Evolutionary conservation across 2,888 invertebrate species (phyloP), one percentile per base, ranked within the genome.

Genomic region (Hydropsyche betteni): DNA sequence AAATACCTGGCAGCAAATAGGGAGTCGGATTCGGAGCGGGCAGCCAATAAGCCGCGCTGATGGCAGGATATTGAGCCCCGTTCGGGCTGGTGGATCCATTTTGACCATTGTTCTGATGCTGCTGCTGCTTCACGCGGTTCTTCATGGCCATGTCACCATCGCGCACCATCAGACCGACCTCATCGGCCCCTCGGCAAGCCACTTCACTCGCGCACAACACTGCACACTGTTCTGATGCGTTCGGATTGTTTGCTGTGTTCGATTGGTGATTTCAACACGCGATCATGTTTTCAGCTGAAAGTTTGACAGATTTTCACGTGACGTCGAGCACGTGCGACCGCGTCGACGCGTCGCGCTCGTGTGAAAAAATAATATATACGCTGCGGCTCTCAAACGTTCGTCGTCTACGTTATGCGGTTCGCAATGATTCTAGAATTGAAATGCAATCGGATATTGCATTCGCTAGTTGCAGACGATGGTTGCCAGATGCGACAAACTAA

Each of bases 11-110:
- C 85, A 93, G 89, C 85, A 93, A 90, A 87, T 94, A 94, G 82
- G 93, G 94, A 83, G 91, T 91, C 81, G 92, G 91, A 86, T 91
- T 91, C 80, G 93, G 90, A 82, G 93, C 91, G 80, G 94, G 93
- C 83, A 93, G 91, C 94, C 94, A 94, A 87, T 94, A 94, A 84
- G 93, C 92, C 84, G 93, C 91, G 85, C 91, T 92, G 88, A 94
- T 94, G 82, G 93, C 90, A 84, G 94, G 94, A 88, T 94, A 94
- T 80, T 82, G 82, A 85, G 88, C 83, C 82, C 81, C 80, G 76
- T 80, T 81, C 82, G 83, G 68, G 52, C 68, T 68, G 71, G 72
- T 71, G 76, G 71, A 77, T 50, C 74, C 74, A 69, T 75, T 76
- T 52, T 76, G 76, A 73, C 75, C 70, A 10, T 10, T 10, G n/a